Percentiles rank a stretch among this genome's conserved stretches.
Conservation (phyloP, 2,113 vertebrate species). For the Anguilla japonica region DNA sequence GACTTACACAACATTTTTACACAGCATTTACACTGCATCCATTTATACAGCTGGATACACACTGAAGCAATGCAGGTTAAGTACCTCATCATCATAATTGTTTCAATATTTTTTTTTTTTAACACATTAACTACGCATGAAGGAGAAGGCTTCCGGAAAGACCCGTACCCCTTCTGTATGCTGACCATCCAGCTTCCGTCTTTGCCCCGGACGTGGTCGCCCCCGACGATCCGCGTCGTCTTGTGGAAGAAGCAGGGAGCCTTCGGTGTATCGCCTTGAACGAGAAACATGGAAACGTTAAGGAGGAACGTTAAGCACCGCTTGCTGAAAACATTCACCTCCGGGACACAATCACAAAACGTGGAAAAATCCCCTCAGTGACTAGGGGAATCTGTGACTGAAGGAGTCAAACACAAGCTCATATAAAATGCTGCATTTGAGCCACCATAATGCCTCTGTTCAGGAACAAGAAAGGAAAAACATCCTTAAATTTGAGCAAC, state of each 20-base stretch:
- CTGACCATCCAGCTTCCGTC: slow-evolving; percentile 94
- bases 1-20: too few relatives aligned
- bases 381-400: not conserved
- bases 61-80: too few relatives aligned
- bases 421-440: too few relatives aligned
- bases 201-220: slow-evolving; percentile 79
- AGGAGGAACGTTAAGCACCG: not conserved
- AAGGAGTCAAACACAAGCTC: too few relatives aligned
- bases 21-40: too few relatives aligned
- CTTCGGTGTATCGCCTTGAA: slow-evolving; percentile 37
- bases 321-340: not conserved
- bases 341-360: not conserved
- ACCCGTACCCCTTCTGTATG: slow-evolving; percentile 86
- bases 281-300: slow-evolving; percentile 16
- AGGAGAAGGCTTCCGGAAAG: not conserved
- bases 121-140: too few relatives aligned
- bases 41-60: too few relatives aligned
- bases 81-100: too few relatives aligned
- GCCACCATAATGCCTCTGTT: not conserved
- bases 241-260: slow-evolving; percentile 68
- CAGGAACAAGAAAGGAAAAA: not conserved
- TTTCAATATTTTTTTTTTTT: too few relatives aligned
- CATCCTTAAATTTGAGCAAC: not conserved
- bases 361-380: too few relatives aligned
- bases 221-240: slow-evolving; percentile 85